phyloP scores from a whole-genome alignment of 2,113 vertebrate genomes.

The Phyllopteryx taeniolatus region DNA sequence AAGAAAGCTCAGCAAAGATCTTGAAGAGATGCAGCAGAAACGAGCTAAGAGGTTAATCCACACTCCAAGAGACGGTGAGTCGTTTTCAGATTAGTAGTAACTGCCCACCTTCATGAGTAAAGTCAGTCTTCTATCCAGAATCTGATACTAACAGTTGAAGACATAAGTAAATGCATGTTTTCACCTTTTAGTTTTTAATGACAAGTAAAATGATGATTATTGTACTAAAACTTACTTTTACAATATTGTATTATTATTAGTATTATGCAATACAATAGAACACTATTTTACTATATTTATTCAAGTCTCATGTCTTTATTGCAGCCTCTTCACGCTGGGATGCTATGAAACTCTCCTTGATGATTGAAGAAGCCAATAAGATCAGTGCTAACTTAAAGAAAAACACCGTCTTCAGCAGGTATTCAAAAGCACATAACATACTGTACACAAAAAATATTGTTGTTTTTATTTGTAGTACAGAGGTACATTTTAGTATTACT shows the following conservation, averaged over 20 bases:
- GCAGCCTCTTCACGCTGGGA: constrained; percentile 83
- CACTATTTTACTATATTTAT: neutral
- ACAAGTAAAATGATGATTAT: neutral
- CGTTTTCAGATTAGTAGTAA: neutral
- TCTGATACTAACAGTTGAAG: neutral
- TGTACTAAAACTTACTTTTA: neutral
- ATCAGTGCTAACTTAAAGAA: constrained; percentile 82
- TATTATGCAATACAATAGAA: neutral
- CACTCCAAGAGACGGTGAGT: constrained; percentile 51
- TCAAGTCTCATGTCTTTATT: constrained; percentile 11
- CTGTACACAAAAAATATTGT: neutral
- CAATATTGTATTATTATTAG: neutral
- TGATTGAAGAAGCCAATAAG: constrained; percentile 92
- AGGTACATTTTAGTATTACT: neutral
- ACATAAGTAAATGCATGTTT: neutral
- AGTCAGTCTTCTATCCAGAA: neutral
- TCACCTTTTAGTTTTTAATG: neutral
- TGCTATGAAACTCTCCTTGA: constrained; percentile 89
- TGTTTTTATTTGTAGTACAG: neutral
- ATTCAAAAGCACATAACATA: neutral
- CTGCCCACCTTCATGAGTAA: neutral
- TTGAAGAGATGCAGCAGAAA: constrained; percentile 80
- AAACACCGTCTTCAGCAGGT: constrained; percentile 85
- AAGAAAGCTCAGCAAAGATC: constrained; percentile 84
- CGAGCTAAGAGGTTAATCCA: constrained; percentile 55